Percentiles rank a stretch among this genome's conserved stretches.
Conservation (phyloP, 2,888 invertebrate species). For the Orthosia gothica region DNA sequence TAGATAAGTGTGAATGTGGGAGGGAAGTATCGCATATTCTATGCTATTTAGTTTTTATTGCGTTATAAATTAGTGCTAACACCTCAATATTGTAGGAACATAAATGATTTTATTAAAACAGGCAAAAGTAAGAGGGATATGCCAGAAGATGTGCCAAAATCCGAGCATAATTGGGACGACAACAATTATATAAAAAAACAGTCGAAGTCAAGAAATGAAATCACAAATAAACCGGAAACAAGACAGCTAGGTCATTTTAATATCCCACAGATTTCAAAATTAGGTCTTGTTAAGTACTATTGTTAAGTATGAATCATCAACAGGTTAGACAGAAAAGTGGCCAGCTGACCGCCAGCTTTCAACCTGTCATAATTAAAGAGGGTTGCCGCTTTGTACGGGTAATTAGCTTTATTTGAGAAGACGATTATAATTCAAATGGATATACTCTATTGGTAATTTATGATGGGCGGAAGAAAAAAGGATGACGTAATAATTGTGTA, state of each 20-base stretch:
- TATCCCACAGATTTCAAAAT: constrained; percentile 54
- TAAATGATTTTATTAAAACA: background rate
- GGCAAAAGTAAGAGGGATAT: background rate
- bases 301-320: constrained; percentile 67
- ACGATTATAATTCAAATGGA: constrained; percentile 61
- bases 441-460: constrained; percentile 49
- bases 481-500: constrained; percentile 9
- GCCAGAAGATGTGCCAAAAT: background rate
- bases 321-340: constrained; percentile 66
- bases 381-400: constrained; percentile 71
- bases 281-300: constrained; percentile 46
- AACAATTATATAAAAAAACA: background rate
- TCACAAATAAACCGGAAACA: constrained; percentile 8
- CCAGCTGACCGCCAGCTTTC: constrained; percentile 74
- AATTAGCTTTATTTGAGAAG: constrained; percentile 77
- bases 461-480: constrained; percentile 15
- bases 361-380: constrained; percentile 81
- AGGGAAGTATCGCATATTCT: constrained; percentile 17
- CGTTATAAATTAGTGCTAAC: constrained; percentile 5
- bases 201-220: background rate
- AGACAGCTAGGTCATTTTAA: constrained; percentile 36
- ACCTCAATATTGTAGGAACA: background rate
- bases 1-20: constrained; percentile 25
- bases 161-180: background rate
- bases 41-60: constrained; percentile 21